A percentile compares a stretch with the other conserved stretches of the same genome.
Conservation (phyloP, 1,140 invertebrate genomes). For the Trichoplusia ni region DNA sequence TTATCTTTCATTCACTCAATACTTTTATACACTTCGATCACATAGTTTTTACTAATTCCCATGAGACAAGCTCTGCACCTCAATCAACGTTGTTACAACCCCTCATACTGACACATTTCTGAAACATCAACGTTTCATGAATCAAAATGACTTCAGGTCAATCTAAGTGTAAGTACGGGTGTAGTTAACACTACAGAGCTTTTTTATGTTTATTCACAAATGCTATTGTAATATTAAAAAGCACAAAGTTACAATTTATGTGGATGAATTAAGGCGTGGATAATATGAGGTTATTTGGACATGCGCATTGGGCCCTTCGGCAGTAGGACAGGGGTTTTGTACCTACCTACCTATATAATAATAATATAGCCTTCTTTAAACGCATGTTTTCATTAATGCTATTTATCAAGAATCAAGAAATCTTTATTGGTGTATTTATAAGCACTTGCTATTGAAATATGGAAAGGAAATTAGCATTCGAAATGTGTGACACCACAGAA, state of each 20-base stretch:
- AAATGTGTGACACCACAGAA: too few species aligned
- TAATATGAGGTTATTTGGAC: conserved; percentile 75
- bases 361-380: too few species aligned
- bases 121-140: conserved; percentile 23
- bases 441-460: too few species aligned
- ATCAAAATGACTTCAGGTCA: conserved; percentile 14
- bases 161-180: neutral
- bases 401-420: too few species aligned
- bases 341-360: too few species aligned
- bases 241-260: conserved; percentile 34
- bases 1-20: conserved; percentile 54
- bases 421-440: too few species aligned
- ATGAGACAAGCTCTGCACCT: neutral
- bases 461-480: too few species aligned
- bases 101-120: conserved; percentile 5
- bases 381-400: too few species aligned
- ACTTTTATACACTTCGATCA: conserved; percentile 38
- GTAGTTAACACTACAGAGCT: conserved; percentile 11
- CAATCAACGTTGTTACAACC: conserved; percentile 6
- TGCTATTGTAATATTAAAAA: conserved; percentile 14
- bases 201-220: conserved; percentile 33
- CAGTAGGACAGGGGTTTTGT: conserved; percentile 24
- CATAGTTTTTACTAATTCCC: conserved; percentile 39
- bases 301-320: conserved; percentile 59
- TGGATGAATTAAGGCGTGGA: conserved; percentile 65